Evolutionary conservation across 2,797 vertebrate species (phyloP), one percentile per base, ranked within the genome.

Genomic region (Hippopotamyrus pictus): DNA sequence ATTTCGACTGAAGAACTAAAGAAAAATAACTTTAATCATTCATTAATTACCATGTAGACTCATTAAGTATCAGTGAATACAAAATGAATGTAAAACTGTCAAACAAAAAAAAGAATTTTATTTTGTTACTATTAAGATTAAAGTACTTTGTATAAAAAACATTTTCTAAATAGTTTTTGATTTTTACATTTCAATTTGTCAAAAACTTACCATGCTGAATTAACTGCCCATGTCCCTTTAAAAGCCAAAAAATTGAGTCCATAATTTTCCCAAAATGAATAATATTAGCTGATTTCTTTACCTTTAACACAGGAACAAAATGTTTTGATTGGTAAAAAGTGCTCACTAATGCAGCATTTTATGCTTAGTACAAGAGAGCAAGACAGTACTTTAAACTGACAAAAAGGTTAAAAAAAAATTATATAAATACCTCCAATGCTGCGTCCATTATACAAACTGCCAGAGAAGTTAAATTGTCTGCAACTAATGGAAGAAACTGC

Each of bases 401-500:
- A 76, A 76, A 19, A 9, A 50, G 33, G 14, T 29, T 89, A 8
- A 51, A n/a, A 46, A 73, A 19, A 54, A 79, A 29, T 29, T 6
- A 25, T 44, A 46, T 17, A 57, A 73, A 48, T 22, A 94, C 93
- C 90, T 92, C 92, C 89, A 94, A 79, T 0, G 87, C 87, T 90
- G 57, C 92, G 25, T 90, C 93, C 93, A 93, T 92, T 89, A 99
- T 93, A 84, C 94, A 95, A 82, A 95, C 94, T 90, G 96, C 97
- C 93, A 99, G 94, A 91, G 96, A 84, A 85, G 99, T 95, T 90
- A 99, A 94, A 91, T 90, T 95, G 62, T 97, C 95, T 88, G 94
- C 11, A 88, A 96, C 96, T 1, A 96, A 97, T 0, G 98, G 97
- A 93, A 99, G 96, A 88, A 98, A 96, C 87, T 96, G 94, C 73